Base-by-base conservation (phyloP, 2,888 invertebrate genomes). In the Disparrhopalites patrizii region DNA sequence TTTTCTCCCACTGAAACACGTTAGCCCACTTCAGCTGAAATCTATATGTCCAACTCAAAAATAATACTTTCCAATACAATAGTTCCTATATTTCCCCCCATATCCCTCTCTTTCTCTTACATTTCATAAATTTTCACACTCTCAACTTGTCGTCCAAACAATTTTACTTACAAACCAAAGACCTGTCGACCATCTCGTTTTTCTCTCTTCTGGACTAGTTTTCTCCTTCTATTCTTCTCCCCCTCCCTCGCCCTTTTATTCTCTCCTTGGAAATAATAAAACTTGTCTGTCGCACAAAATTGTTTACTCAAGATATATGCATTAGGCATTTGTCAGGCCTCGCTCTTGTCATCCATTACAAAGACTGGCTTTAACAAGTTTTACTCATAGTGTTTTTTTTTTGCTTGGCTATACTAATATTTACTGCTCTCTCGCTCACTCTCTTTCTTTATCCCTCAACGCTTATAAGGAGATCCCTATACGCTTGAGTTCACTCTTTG, bases 121-220 rank as follows among this genome's bases (percentile, higher is more conserved):
- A 60, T 60, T 61, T 52, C 50, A 31, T 61, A 61, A 51, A 61
- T 36, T 60, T 60, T 36, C 61, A 31, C 50, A 31, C 18, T 15
- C 36, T 15, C 30, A 30, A 27, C 27, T 43, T 60, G 47, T 23
- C 27, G n/a, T 60, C 33, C 15, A 1, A 2, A 54, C n/a, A n/a
- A 30, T 5, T 43, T 43, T 43, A 20, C 43, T 43, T 20, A 43
- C 43, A 43, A 43, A 43, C 43, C n/a, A 43, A 36, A 43, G 47
- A 47, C 23, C 47, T 47, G 47, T 47, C 47, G 20, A 55, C 55
- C 31, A 23, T 20, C 54, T 30, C 54, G 31, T 27, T 54, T 54
- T 30, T 28, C 38, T 38, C 38, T n/a, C n/a, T n/a, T n/a, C n/a
- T n/a, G n/a, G n/a, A n/a, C n/a, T n/a, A n/a, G n/a, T n/a, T n/a